A percentile compares a stretch with the other conserved stretches of the same genome.
Conservation (phyloP, 2,797 vertebrate genomes). For the Odontamblyopus rebecca region DNA sequence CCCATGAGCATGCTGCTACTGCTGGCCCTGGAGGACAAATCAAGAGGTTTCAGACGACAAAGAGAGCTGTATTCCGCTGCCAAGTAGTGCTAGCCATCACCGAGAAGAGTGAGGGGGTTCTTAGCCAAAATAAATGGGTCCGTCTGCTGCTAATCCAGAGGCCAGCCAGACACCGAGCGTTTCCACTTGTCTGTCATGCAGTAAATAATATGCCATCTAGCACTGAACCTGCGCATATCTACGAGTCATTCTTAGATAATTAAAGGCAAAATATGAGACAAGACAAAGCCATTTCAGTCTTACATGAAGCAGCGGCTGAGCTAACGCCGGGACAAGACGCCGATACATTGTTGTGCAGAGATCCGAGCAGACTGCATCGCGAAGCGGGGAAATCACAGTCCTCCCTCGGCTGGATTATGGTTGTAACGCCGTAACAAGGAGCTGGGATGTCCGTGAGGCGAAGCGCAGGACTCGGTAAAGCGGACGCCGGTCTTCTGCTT, state of each 20-base stretch:
- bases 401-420: not conserved
- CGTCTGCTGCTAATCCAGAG: constrained; percentile 13
- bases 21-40: constrained; percentile 65
- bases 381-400: constrained; percentile 27
- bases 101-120: not conserved
- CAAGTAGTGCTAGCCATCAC: constrained; percentile 5
- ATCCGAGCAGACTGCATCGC: constrained; percentile 48
- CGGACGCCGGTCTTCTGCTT: not conserved
- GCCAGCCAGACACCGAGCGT: constrained; percentile 22
- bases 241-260: not conserved
- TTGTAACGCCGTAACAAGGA: not conserved
- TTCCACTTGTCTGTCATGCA: not conserved
- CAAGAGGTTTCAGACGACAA: not conserved
- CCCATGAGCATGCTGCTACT: constrained; percentile 83
- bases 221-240: fast-evolving
- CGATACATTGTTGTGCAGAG: constrained; percentile 48
- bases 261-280: not conserved
- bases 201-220: not conserved
- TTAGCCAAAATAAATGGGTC: constrained; percentile 22
- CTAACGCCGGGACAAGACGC: constrained; percentile 51
- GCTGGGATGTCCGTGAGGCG: not conserved
- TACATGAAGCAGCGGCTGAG: constrained; percentile 63
- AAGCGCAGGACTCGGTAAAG: not conserved
- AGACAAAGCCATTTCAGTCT: constrained; percentile 36
- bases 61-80: constrained; percentile 12